Base-by-base conservation (phyloP, 2,113 vertebrate species). In the Psephotus haematonotus region DNA sequence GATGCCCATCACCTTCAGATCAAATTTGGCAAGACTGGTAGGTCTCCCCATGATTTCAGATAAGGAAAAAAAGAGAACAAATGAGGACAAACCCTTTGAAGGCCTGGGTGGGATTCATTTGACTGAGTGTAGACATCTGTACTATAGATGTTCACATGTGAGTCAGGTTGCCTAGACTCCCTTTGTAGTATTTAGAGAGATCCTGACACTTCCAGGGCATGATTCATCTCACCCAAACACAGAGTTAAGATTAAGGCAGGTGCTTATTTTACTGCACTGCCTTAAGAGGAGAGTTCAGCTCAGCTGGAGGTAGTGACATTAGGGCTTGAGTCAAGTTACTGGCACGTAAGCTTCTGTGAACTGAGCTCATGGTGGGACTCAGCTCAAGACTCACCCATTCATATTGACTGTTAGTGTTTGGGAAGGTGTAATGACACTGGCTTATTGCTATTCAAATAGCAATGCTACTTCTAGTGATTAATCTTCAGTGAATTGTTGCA, bases 101-200 rank as follows among this genome's bases (percentile, higher is more conserved):
- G 50, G 35, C 11, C 33, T 43, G n/a, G 2, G 20, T 50, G 23
- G 50, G 33, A 39, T 50, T 35, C 7, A 11, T 55, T 55, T 31
- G 28, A 2, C 37, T 72, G 50, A 43, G 37, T 5, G 8, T 6
- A 63, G 15, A 20, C 35, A 9, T 24, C 20, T 71, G 13, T 44
- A 28, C 7, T 2, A 7, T 2, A 35, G 29, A 14, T 9, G 5
- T 8, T 44, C 59, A 7, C 13, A 4, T 1, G 2, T n/a, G 17
- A 28, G 24, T 9, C 4, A 0, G 13, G 13, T 41, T 44, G 9
- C 39, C 68, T 31, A 5, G 44, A 11, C 24, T 31, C 12, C 12
- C 11, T 13, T 24, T 47, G 28, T 3, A 29, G 25, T 29, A 35
- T 88, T 80, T 20, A 13, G 57, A 71, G 70, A 68, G 29, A 69